These are phyloP conservation scores for Megaceryle torquata DNA, from an alignment of 2,113 vertebrate species.

Conservation along the genomic window DNA sequence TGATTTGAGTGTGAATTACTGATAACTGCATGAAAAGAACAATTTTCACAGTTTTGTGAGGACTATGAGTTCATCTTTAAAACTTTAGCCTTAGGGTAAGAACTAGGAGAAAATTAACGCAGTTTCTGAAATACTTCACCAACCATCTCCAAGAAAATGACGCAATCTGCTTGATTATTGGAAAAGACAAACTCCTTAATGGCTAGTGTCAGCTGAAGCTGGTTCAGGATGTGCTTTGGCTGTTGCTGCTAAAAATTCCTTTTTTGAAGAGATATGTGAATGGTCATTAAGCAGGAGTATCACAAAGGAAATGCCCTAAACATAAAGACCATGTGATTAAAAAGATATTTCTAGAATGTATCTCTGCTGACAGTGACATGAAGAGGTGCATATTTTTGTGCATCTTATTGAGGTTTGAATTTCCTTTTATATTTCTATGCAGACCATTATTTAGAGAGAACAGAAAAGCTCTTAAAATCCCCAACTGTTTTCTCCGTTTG, in stretches of 20 bases:
- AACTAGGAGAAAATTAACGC: conserved; percentile 52
- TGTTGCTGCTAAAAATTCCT: conserved; percentile 25
- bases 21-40: conserved; percentile 26
- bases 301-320: background rate
- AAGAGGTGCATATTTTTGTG: conserved; percentile 2
- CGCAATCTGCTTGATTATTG: conserved; percentile 52
- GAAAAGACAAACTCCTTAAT: conserved; percentile 55
- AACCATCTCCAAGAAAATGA: conserved; percentile 37
- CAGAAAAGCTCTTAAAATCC: background rate
- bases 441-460: background rate
- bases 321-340: background rate
- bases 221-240: conserved; percentile 5
- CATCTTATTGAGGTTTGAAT: background rate
- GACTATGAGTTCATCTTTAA: conserved; percentile 4
- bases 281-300: background rate
- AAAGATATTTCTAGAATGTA: background rate
- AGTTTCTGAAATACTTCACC: conserved; percentile 42
- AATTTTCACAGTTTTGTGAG: conserved; percentile 28
- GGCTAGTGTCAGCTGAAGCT: conserved; percentile 7
- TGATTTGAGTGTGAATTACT: conserved; percentile 25
- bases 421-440: background rate
- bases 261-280: background rate
- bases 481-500: background rate
- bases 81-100: conserved; percentile 36
- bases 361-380: background rate